Conservation (phyloP, 37 sponge, comb jelly and placozoan genomes). For the Oopsacas minuta region DNA sequence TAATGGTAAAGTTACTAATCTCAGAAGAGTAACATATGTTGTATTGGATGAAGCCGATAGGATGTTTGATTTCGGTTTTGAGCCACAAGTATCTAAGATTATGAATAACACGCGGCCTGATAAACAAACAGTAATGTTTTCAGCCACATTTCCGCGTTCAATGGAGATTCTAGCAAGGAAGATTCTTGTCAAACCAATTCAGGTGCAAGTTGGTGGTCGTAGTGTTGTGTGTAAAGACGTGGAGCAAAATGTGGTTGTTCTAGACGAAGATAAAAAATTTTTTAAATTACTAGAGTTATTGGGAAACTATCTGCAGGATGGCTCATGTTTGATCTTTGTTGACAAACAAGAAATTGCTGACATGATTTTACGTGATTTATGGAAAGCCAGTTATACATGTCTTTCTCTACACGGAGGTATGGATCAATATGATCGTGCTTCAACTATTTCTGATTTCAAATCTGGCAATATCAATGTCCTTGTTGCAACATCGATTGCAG, state of each 20-base stretch:
- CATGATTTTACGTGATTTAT: slow-evolving; percentile 63
- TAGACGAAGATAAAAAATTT: slow-evolving; percentile 77
- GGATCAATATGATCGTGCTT: slow-evolving; percentile 94
- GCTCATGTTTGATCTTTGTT: slow-evolving; percentile 81
- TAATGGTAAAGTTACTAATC: slow-evolving; percentile 85
- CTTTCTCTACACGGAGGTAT: slow-evolving; percentile 97
- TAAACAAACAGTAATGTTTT: slow-evolving; percentile 94
- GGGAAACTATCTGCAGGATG: slow-evolving; percentile 72
- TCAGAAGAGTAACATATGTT: slow-evolving; percentile 75
- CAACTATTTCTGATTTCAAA: slow-evolving; percentile 87
- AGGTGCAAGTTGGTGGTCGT: slow-evolving; percentile 89
- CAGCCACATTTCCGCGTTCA: slow-evolving; percentile 93
- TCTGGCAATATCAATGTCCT: slow-evolving; percentile 61
- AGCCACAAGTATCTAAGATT: slow-evolving; percentile 92
- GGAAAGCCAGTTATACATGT: slow-evolving; percentile 78
- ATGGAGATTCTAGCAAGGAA: slow-evolving; percentile 97
- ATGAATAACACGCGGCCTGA: slow-evolving; percentile 74
- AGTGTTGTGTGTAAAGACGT: slow-evolving; percentile 93
- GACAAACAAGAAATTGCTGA: slow-evolving; percentile 89
- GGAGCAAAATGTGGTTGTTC: slow-evolving; percentile 72
- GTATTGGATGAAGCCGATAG: slow-evolving; percentile 98
- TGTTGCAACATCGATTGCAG: slow-evolving; percentile 96
- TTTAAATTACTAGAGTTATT: slow-evolving; percentile 89
- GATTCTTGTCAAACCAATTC: slow-evolving; percentile 78
- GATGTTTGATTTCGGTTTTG: slow-evolving; percentile 99